Evolutionary conservation across 64 coral and sea anemone species (phyloP).

Genomic region (Pocillopora damicornis): DNA sequence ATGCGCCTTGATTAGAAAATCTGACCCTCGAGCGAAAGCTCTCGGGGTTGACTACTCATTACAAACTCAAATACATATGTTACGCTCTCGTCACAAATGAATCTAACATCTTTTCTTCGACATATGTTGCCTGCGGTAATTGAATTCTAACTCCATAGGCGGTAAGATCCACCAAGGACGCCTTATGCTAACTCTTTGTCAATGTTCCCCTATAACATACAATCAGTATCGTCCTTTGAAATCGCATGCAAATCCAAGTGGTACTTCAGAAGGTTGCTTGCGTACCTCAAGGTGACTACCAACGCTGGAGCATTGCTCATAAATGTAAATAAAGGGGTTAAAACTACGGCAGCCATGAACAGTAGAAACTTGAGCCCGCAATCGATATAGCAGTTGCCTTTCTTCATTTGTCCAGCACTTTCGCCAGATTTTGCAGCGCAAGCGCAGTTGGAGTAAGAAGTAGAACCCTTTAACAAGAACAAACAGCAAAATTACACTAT

Average conservation of each 20-base stretch:
- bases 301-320: not conserved
- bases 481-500: no score
- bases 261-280: not conserved
- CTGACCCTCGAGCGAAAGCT: no score
- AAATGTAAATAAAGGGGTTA: not conserved
- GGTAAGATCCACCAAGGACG: no score
- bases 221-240: not conserved
- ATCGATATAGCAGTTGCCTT: not conserved
- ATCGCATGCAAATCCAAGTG: not conserved
- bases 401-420: not conserved
- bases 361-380: not conserved
- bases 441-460: not conserved
- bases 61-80: no score
- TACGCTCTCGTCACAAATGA: no score
- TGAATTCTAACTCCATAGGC: no score
- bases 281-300: slow-evolving; percentile 5
- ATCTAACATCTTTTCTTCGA: no score
- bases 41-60: no score
- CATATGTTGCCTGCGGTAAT: no score
- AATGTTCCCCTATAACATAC: not conserved
- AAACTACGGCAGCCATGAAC: not conserved
- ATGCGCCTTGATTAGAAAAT: no score
- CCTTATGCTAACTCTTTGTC: no score
- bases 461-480: not conserved
- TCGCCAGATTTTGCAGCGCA: not conserved